Evolutionary conservation across 1,140 invertebrate genomes (phyloP).

Genomic region (Pseudomyrmex concolor): DNA sequence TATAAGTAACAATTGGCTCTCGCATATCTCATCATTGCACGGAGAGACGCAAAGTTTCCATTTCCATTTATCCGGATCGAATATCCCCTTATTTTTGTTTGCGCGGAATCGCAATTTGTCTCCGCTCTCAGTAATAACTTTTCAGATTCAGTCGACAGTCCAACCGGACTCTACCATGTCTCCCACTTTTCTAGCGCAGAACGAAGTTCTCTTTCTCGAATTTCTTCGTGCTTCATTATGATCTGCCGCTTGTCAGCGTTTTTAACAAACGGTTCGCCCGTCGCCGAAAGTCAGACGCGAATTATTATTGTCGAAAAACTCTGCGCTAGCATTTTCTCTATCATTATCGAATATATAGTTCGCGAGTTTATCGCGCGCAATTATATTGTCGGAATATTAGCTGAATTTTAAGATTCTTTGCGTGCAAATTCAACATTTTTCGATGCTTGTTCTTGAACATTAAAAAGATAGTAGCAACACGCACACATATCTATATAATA

Average conservation of each 20-base stretch:
- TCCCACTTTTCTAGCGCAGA: constrained; percentile 31
- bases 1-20: constrained; percentile 46
- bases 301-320: constrained; percentile 30
- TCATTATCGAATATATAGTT: constrained; percentile 25
- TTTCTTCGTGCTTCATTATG: constrained; percentile 55
- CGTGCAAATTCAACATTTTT: too few species aligned
- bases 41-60: constrained; percentile 11
- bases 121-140: constrained; percentile 45
- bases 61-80: constrained; percentile 48
- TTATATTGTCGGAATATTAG: constrained; percentile 6
- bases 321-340: neutral
- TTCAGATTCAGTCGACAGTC: constrained; percentile 50
- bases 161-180: constrained; percentile 33
- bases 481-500: neutral
- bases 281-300: constrained; percentile 32
- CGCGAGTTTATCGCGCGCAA: neutral
- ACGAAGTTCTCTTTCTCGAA: constrained; percentile 43
- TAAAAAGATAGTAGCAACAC: neutral
- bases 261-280: constrained; percentile 45
- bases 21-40: constrained; percentile 38
- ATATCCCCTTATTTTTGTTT: constrained; percentile 59
- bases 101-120: constrained; percentile 51
- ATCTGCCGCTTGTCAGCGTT: constrained; percentile 34
- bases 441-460: too few species aligned
- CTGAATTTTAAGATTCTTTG: neutral